Evolutionary conservation across 2,797 vertebrate species (phyloP), one percentile per base, ranked within the genome.

Genomic region (Sus cebifrons): DNA sequence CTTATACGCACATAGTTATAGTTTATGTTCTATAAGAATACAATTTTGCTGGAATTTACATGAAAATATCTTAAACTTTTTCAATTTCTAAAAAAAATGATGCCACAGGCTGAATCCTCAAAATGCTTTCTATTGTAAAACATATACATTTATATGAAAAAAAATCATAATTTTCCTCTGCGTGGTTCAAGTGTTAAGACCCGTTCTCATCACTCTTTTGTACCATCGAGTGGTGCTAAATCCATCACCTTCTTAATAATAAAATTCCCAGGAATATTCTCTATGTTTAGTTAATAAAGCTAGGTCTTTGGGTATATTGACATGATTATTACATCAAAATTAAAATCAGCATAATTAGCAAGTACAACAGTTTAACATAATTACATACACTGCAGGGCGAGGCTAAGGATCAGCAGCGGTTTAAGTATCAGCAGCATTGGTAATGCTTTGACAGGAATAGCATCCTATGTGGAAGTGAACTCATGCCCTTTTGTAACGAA

Each of bases 221-320:
- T 85, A 25, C 94, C 75, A 87, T 86, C 75, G 58, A 60, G 40
- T 95, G 93, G 89, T 91, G 70, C 89, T 95, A 96, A 94, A 67
- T 54, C 64, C 81, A 74, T 75, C 85, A 18, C 52, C 8, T 58
- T 95, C 56, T 70, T 89, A 70, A 56, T 62, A 79, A 54, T 17
- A 60, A n/a, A 27, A 65, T 15, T 85, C 87, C 85, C 58, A 74
- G 62, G 49, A 81, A 62, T 54, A 21, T 49, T 88, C 25, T 94
- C 23, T 44, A 14, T 9, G 10, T n/a, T 16, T 10, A 71, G 67
- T 49, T 71, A 36, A 58, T 62, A 64, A 78, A 81, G 70, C 86
- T 32, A 86, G n/a, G 70, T 86, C 60, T 91, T 74, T 60, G 58
- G 13, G 4, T 77, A n/a, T n/a, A 64, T 18, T 27, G 95, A 83